Conservation (phyloP, 2,113 vertebrate genomes). For the Heterocephalus glaber region DNA sequence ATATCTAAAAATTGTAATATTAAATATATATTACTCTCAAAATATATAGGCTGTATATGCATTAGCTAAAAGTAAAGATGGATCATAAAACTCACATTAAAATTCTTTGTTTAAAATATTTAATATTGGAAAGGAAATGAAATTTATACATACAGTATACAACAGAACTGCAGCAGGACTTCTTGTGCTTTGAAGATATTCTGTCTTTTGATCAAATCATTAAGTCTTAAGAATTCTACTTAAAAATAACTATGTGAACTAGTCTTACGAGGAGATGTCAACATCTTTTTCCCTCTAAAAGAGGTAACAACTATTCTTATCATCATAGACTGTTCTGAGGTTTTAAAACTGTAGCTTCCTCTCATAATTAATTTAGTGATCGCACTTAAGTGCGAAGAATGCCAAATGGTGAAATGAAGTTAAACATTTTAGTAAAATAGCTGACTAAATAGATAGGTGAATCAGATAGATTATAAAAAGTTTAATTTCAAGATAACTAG, state of each 20-base stretch:
- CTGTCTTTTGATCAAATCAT: background rate
- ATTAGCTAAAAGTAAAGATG: background rate
- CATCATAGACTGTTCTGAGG: background rate
- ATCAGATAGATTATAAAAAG: background rate
- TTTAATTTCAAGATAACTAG: constrained; percentile 57
- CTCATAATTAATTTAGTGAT: constrained; percentile 22
- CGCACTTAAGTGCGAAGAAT: background rate
- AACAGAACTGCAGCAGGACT: background rate
- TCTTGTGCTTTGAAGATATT: constrained; percentile 21
- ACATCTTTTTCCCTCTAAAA: constrained; percentile 13
- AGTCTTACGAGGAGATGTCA: constrained; percentile 10
- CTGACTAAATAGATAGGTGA: background rate
- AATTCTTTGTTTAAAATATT: constrained; percentile 35
- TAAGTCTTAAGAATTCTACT: constrained; percentile 1
- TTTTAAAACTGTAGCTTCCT: background rate
- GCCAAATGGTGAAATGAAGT: constrained; percentile 27
- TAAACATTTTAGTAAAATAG: constrained; percentile 31
- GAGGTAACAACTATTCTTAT: constrained; percentile 10
- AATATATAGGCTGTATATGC: background rate
- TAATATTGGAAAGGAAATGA: too few species aligned
- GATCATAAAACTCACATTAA: background rate
- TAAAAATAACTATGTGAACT: constrained; percentile 28
- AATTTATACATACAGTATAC: too few species aligned
- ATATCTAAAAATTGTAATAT: constrained; percentile 9
- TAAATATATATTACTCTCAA: constrained; percentile 41